Evolutionary conservation across 2,797 vertebrate genomes (phyloP), one percentile per base, ranked within the genome.

Genomic region (Brachyrhaphis roseni): DNA sequence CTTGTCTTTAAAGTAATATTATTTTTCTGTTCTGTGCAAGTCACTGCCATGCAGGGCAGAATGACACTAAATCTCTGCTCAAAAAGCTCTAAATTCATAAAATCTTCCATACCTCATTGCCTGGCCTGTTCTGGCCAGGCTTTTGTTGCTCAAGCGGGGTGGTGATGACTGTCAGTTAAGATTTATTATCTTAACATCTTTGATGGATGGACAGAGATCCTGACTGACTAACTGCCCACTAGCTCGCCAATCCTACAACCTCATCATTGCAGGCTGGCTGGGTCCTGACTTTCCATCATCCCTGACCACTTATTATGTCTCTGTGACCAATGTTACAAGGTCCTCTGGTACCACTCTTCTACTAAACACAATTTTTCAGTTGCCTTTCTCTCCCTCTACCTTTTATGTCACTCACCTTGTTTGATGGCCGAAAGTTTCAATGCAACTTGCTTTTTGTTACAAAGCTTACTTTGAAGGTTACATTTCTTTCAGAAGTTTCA

Each of bases 171-270:
- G 91, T 94, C 90, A 87, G 51, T 84, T 86, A 57, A 82, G 90
- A 93, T 94, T 93, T 92, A 92, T 92, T 75, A 86, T 87, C 88
- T 76, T 51, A 86, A 84, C 91, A 81, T 57, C 79, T 88, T 87
- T 93, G 91, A 94, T 90, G 86, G 91, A 94, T 91, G 89, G 88
- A 87, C 84, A 84, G 88, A 86, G 76, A 88, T 92, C 89, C 90
- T 90, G 87, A 93, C 89, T 92, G 91, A 92, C 88, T 82, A 85
- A 86, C 87, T 89, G 89, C 86, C 85, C 87, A 84, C 88, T 36
- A 10, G 83, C 86, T 91, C 78, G 80, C 78, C 83, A 76, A 75
- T 91, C 87, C 91, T 81, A 86, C 92, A 91, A 94, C 93, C 93
- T 93, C 93, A 93, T 93, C 91, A 86, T 64, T 62, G 84, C 77